phyloP scores from a whole-genome alignment of 2,888 invertebrate genomes.

The Mythimna lalbum region DNA sequence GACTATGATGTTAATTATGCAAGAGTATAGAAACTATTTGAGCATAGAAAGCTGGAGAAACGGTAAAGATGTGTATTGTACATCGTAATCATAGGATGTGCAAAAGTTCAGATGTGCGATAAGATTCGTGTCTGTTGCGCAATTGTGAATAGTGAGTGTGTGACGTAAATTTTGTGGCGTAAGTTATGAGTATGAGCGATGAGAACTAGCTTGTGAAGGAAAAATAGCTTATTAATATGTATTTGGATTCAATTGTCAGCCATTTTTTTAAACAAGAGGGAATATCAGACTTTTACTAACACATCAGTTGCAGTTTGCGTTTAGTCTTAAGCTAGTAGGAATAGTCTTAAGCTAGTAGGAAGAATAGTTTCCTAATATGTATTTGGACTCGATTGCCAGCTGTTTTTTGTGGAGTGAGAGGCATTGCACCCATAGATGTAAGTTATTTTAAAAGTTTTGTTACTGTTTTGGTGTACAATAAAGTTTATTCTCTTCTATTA shows the following conservation, averaged over 20 bases:
- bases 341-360: background rate
- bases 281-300: too few relatives aligned
- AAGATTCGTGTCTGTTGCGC: conserved; percentile 77
- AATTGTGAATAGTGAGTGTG: conserved; percentile 64
- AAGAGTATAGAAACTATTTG: conserved; percentile 53
- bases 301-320: too few relatives aligned
- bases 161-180: conserved; percentile 39
- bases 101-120: conserved; percentile 82
- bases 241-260: too few relatives aligned
- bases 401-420: too few relatives aligned
- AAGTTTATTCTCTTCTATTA: too few relatives aligned
- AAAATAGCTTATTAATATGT: too few relatives aligned
- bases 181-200: conserved; percentile 35
- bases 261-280: too few relatives aligned
- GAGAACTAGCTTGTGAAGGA: too few relatives aligned
- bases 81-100: conserved; percentile 68
- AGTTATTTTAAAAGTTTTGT: too few relatives aligned
- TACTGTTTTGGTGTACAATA: too few relatives aligned
- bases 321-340: background rate
- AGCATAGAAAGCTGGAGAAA: conserved; percentile 48
- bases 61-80: conserved; percentile 52
- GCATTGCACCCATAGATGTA: too few relatives aligned
- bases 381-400: too few relatives aligned
- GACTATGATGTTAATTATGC: conserved; percentile 63
- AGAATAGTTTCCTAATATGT: background rate